A percentile compares a stretch with the other conserved stretches of the same genome.
Evolutionary conservation across 2,888 invertebrate species (phyloP).

Genomic region (Eilema caniola): DNA sequence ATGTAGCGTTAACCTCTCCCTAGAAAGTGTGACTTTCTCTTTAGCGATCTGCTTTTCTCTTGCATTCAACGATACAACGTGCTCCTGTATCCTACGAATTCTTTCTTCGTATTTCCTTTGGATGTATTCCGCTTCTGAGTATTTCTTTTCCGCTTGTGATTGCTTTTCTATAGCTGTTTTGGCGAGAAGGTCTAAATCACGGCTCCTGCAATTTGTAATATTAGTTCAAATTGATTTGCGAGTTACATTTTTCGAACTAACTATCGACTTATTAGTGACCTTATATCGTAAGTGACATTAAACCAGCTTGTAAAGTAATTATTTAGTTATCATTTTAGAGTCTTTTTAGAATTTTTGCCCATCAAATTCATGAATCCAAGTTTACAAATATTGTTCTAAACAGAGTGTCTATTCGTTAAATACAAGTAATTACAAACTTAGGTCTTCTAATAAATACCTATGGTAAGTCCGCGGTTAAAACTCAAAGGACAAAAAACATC

Average conservation of each 20-base stretch:
- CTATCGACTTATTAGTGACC: neutral
- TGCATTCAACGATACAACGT: constrained; percentile 82
- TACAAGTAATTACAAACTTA: too few relatives aligned
- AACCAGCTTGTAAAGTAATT: too few relatives aligned
- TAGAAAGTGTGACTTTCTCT: constrained; percentile 87
- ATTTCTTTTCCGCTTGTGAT: constrained; percentile 85
- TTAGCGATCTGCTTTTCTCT: constrained; percentile 88
- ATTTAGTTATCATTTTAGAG: too few relatives aligned
- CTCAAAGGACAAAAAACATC: neutral
- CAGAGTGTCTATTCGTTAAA: too few relatives aligned
- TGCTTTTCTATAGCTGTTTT: constrained; percentile 87
- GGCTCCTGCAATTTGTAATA: constrained; percentile 65
- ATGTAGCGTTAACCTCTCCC: constrained; percentile 86
- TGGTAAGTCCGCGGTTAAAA: too few relatives aligned
- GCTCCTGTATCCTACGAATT: constrained; percentile 86
- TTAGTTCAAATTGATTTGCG: neutral
- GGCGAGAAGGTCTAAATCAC: constrained; percentile 84
- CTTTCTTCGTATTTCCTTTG: constrained; percentile 87
- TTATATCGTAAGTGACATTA: too few relatives aligned
- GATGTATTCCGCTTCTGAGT: constrained; percentile 84
- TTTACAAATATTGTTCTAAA: too few relatives aligned
- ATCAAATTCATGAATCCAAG: too few relatives aligned
- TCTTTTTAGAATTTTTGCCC: too few relatives aligned
- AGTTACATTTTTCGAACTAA: neutral
- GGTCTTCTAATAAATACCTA: too few relatives aligned